Evolutionary conservation across 2,888 invertebrate species (phyloP), one percentile per base, ranked within the genome.

Genomic region (Hydrotaea cyrtoneurina): DNA sequence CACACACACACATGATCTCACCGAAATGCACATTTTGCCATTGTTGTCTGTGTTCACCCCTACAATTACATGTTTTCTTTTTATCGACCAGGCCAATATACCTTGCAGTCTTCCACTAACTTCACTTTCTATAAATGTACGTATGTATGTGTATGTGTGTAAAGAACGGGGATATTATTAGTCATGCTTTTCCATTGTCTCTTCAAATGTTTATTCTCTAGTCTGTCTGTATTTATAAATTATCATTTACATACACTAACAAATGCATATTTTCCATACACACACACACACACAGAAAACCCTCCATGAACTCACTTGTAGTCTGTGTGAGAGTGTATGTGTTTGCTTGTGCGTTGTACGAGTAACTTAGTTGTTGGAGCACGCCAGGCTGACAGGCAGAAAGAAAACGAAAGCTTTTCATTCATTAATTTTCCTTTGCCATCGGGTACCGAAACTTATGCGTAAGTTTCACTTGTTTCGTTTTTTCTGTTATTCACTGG

Each of bases 331-430:
- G 39, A 19, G 66, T 39, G n/a, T 3, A 10, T 11, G 39, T 76
- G 53, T 66, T 21, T 21, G 5, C 13, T 3, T 64, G 74, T 80
- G 39, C 7, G 43, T 80, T 75, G 72, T 84, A 85, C 66, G 69
- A 43, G 39, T 69, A 69, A 8, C 19, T n/a, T n/a, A 57, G 19
- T 43, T 75, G 21, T 46, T 17, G 36, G n/a, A 17, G 39, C 43
- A 66, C 39, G 17, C 17, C 39, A 55, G 26, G 13, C 36, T n/a
- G n/a, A n/a, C n/a, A n/a, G n/a, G n/a, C n/a, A 5, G 17, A 31
- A 31, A 31, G 3, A 7, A 7, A 31, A 31, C 3, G 43, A 88
- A 87, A 90, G 90, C 90, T 90, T 90, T 90, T 90, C 90, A 90
- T 90, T 90, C 90, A 90, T 91, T 88, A 90, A 90, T 21, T 74